Conservation (phyloP, 2,797 vertebrate genomes). For the Pangasius macronema region DNA sequence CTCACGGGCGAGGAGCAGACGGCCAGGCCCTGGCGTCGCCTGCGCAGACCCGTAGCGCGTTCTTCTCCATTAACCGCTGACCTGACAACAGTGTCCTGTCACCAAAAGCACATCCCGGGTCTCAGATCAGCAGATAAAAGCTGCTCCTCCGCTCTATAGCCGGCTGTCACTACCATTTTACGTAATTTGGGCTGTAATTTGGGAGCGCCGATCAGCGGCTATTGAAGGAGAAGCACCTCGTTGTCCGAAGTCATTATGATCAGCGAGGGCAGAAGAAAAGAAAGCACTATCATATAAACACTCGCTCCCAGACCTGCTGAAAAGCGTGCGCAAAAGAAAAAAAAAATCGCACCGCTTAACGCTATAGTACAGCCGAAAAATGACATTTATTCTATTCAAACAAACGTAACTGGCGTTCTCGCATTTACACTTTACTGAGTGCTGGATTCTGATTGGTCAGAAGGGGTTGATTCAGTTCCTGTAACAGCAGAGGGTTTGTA, state of each 20-base stretch:
- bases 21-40: slow-evolving; percentile 12
- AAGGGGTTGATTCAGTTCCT: neutral
- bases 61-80: neutral
- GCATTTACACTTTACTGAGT: neutral
- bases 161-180: slow-evolving; percentile 10
- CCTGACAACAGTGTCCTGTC: slow-evolving; percentile 2
- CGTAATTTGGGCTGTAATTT: slow-evolving; percentile 12
- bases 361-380: neutral
- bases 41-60: neutral
- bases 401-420: too few species aligned
- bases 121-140: slow-evolving; percentile 11
- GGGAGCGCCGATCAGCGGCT: neutral
- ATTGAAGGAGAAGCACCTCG: neutral
- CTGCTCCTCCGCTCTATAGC: neutral
- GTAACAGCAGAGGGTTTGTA: neutral
- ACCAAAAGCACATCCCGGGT: neutral
- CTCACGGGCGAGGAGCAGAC: slow-evolving; percentile 24
- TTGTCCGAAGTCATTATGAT: neutral
- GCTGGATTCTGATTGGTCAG: neutral
- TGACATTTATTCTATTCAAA: neutral
- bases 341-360: neutral
- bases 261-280: neutral
- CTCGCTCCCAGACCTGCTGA: neutral
- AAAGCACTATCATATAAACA: neutral
- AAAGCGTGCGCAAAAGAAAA: too few species aligned